Evolutionary conservation across 2,113 vertebrate genomes (phyloP), one percentile per base, ranked within the genome.

Genomic region (Psittacula cyanocephala): DNA sequence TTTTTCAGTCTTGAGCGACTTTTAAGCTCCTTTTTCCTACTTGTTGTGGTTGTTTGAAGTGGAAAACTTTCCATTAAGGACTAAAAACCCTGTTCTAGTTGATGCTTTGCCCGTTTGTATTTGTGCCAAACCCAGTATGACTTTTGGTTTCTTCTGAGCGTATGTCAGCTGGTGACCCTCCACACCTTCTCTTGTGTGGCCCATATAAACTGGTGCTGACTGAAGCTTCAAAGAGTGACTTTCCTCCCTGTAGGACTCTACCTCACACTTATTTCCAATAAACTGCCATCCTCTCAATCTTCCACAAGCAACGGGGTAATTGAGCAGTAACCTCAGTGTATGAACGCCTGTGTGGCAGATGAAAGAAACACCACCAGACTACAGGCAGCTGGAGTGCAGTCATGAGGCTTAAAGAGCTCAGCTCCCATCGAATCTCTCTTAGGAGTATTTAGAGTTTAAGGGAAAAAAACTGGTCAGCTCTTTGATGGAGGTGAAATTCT

Each of bases 131-230:
- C 77, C 7, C 75, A 86, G 93, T 85, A 53, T 31, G 50, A 62
- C 81, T 92, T 95, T 23, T 65, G 81, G 74, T 95, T 95, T 93
- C 85, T 88, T 83, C 72, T 68, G 76, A 89, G 86, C 80, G n/a
- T 83, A 46, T 86, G 95, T 94, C 95, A 90, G 82, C 93, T 96
- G 64, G 70, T 95, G 84, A 85, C 89, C 84, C 74, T 89, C 83
- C 84, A 85, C 89, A 92, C 85, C 93, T 96, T 92, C 79, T 88
- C 93, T 90, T 93, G 83, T 96, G 95, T 93, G 92, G 95, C 88
- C 95, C 39, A 1, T 41, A 68, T 95, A 93, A 96, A 90, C 79
- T 2, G 0, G 41, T 31, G 64, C 63, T 0, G 8, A 86, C 71
- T 2, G 3, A 77, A 55, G 79, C 86, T 96, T 96, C 95, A 96